phyloP scores from a whole-genome alignment of 2,888 invertebrate species.

The Ligdia adustata region DNA sequence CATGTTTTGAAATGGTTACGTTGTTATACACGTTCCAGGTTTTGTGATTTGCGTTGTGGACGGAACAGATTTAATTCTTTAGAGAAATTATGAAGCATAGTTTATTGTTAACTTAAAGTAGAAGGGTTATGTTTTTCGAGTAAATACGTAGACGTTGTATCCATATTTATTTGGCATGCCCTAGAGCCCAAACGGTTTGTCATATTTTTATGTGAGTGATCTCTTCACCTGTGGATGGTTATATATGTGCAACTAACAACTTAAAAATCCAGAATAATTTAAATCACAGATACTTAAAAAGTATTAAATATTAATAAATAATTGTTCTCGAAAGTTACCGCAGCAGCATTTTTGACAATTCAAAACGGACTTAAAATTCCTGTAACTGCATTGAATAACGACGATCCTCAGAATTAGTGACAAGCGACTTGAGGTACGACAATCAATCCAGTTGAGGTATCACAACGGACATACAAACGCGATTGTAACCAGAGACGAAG shows the following conservation, averaged over 20 bases:
- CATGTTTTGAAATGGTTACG: slow-evolving; percentile 22
- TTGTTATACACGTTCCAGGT: slow-evolving; percentile 15
- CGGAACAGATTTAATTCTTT: not conserved
- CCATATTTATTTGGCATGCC: too few species aligned
- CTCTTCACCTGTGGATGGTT: too few species aligned
- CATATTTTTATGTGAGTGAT: too few species aligned
- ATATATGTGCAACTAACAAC: too few species aligned
- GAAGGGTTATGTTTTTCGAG: too few species aligned
- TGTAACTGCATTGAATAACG: slow-evolving; percentile 19
- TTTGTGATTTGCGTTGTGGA: slow-evolving; percentile 1
- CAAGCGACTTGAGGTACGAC: slow-evolving; percentile 23
- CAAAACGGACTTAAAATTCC: slow-evolving; percentile 15
- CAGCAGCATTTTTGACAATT: slow-evolving; percentile 4
- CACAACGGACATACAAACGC: slow-evolving; percentile 38
- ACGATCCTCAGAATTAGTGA: slow-evolving; percentile 21
- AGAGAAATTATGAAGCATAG: too few species aligned
- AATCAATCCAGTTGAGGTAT: slow-evolving; percentile 32
- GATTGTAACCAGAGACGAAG: slow-evolving; percentile 44
- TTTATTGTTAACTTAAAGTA: too few species aligned
- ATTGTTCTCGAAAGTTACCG: not conserved
- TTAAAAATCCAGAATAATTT: too few species aligned
- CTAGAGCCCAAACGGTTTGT: too few species aligned
- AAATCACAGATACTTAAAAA: too few species aligned
- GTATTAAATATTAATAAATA: too few species aligned
- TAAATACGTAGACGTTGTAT: too few species aligned